phyloP scores from a whole-genome alignment of 2,797 vertebrate species.

The Aeoliscus strigatus region DNA sequence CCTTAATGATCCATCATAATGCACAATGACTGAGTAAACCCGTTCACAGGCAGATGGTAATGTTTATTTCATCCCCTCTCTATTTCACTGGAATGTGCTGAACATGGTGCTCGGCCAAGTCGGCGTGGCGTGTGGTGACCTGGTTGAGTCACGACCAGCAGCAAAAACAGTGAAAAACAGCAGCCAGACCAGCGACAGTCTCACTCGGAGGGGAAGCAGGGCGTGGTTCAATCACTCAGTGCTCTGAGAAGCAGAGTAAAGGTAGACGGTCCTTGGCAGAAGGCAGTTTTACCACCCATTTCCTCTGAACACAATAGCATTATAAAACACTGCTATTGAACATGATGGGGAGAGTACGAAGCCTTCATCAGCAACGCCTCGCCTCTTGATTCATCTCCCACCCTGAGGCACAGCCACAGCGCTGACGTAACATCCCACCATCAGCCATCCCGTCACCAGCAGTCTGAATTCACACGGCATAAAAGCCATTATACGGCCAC shows the following conservation, averaged over 20 bases:
- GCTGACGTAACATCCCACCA: constrained; percentile 31
- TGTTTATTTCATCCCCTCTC: constrained; percentile 57
- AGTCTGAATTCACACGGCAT: constrained; percentile 25
- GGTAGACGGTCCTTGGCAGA: constrained; percentile 49
- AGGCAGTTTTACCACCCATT: constrained; percentile 40
- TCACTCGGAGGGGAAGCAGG: constrained; percentile 39
- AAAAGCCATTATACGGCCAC: constrained; percentile 24
- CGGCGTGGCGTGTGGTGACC: constrained; percentile 1
- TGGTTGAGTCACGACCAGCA: constrained; percentile 31
- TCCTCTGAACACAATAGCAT: constrained; percentile 55
- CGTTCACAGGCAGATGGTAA: constrained; percentile 58
- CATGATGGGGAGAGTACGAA: constrained; percentile 20
- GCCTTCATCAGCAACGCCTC: constrained; percentile 12
- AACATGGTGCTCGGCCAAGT: constrained; percentile 14
- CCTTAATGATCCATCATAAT: constrained; percentile 60
- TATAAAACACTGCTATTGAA: constrained; percentile 37
- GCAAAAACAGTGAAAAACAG: constrained; percentile 6
- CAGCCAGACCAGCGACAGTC: constrained; percentile 28
- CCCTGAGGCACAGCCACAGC: constrained; percentile 16
- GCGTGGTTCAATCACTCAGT: constrained; percentile 23
- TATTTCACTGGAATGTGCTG: constrained; percentile 63
- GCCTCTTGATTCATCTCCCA: constrained; percentile 22
- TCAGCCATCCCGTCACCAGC: constrained; percentile 25
- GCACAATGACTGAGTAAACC: constrained; percentile 61
- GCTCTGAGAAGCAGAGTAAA: constrained; percentile 25